phyloP scores from a whole-genome alignment of 2,888 invertebrate genomes.

The Gastracanthus pulcherrimus region DNA sequence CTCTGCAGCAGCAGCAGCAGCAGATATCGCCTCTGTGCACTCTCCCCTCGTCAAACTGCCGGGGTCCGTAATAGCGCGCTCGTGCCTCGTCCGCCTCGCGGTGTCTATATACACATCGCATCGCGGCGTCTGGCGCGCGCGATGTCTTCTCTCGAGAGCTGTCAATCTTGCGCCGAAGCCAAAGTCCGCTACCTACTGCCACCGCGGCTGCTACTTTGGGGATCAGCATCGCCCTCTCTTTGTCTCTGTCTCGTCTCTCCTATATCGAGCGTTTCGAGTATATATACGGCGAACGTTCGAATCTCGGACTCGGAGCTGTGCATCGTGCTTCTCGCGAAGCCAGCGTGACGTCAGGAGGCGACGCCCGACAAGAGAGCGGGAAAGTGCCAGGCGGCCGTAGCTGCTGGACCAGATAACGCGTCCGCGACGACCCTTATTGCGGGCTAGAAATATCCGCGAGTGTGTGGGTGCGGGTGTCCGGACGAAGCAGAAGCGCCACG shows the following conservation, averaged over 20 bases:
- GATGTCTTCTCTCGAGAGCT: conserved; percentile 67
- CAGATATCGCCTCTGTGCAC: conserved; percentile 25
- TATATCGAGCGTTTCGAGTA: conserved; percentile 10
- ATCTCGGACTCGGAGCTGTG: neutral
- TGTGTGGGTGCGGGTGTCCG: neutral
- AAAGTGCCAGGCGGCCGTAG: conserved; percentile 34
- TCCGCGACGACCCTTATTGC: conserved; percentile 16
- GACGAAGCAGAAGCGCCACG: neutral
- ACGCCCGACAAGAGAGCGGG: conserved; percentile 65
- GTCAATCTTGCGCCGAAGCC: conserved; percentile 66
- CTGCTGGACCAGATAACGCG: conserved; percentile 61
- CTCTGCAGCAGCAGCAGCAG: neutral
- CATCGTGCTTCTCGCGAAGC: neutral
- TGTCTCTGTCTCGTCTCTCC: conserved; percentile 5
- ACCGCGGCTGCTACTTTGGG: conserved; percentile 38
- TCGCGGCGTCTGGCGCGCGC: conserved; percentile 28
- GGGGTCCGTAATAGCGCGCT: conserved; percentile 24
- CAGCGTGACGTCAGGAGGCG: conserved; percentile 65
- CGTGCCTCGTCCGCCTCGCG: neutral
- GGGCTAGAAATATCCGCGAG: conserved; percentile 29
- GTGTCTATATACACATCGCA: conserved; percentile 7
- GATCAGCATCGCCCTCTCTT: neutral
- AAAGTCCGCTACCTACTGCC: neutral
- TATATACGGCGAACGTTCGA: neutral
- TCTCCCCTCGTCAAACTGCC: conserved; percentile 7